phyloP scores from a whole-genome alignment of 2,888 invertebrate genomes.

The Gandaritis pyraliata region DNA sequence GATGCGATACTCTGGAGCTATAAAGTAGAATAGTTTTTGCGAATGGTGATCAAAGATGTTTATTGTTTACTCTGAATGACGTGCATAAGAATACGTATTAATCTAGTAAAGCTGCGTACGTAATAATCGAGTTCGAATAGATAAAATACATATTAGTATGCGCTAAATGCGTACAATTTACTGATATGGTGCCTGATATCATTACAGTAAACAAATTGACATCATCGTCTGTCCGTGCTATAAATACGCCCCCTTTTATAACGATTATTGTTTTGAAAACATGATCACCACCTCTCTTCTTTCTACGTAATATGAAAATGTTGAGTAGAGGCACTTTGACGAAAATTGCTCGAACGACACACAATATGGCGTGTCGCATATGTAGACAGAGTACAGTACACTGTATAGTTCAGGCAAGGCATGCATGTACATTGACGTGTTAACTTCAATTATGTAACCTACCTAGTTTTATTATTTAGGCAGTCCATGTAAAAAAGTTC shows the following conservation, averaged over 20 bases:
- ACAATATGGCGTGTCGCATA: constrained; percentile 17
- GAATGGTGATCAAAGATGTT: constrained; percentile 39
- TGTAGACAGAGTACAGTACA: neutral
- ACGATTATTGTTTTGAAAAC: constrained; percentile 22
- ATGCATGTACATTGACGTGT: constrained; percentile 22
- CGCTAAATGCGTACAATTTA: constrained; percentile 15
- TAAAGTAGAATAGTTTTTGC: constrained; percentile 37
- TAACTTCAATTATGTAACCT: constrained; percentile 19
- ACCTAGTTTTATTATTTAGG: constrained; percentile 23
- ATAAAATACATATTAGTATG: constrained; percentile 32
- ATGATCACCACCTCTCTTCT: constrained; percentile 12
- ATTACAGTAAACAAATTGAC: constrained; percentile 30
- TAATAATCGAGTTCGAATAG: constrained; percentile 28
- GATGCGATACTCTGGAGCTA: constrained; percentile 38
- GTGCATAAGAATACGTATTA: constrained; percentile 35
- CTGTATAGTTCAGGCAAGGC: constrained; percentile 18
- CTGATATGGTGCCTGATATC: constrained; percentile 24
- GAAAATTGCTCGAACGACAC: constrained; percentile 13
- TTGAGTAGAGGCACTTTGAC: constrained; percentile 10
- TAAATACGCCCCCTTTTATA: constrained; percentile 25
- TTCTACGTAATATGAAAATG: constrained; percentile 7
- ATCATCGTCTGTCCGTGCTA: constrained; percentile 28
- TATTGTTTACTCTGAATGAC: constrained; percentile 39
- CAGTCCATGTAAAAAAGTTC: constrained; percentile 24
- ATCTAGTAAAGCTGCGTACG: constrained; percentile 30